Conservation (phyloP, 2,797 vertebrate species). For the Menidia menidia region DNA sequence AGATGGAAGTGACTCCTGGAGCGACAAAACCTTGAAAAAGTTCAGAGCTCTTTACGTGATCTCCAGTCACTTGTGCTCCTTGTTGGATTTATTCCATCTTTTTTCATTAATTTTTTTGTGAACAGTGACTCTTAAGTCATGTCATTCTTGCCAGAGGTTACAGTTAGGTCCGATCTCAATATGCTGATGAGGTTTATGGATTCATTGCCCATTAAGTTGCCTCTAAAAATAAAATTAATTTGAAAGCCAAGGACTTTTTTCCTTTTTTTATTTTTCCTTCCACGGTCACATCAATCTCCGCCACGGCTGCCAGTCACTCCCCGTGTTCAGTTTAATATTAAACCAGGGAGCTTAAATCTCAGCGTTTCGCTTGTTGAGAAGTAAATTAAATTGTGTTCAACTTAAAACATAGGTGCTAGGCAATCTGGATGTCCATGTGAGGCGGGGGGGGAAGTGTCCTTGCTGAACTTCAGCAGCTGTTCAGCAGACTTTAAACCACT, state of each 20-base stretch:
- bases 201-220: conserved; percentile 18
- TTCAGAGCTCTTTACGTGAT: conserved; percentile 9
- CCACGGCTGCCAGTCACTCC: background rate
- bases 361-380: background rate
- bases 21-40: conserved; percentile 22
- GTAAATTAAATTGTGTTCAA: conserved; percentile 15
- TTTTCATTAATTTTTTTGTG: background rate
- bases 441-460: background rate
- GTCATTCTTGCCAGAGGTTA: background rate
- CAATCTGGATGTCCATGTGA: conserved; percentile 2
- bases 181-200: conserved; percentile 22
- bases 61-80: conserved; percentile 9
- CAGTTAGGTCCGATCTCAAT: conserved; percentile 7
- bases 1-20: conserved; percentile 38
- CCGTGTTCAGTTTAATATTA: conserved; percentile 11
- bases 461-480: background rate
- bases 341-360: conserved; percentile 18
- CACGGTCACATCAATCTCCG: conserved; percentile 25
- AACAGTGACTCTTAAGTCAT: background rate
- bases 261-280: conserved; percentile 21
- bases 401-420: conserved; percentile 6
- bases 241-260: conserved; percentile 34
- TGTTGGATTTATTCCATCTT: background rate
- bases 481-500: background rate
- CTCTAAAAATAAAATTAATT: conserved; percentile 32